phyloP scores from a whole-genome alignment of 2,888 invertebrate genomes.

The Linnaemya vulpina region DNA sequence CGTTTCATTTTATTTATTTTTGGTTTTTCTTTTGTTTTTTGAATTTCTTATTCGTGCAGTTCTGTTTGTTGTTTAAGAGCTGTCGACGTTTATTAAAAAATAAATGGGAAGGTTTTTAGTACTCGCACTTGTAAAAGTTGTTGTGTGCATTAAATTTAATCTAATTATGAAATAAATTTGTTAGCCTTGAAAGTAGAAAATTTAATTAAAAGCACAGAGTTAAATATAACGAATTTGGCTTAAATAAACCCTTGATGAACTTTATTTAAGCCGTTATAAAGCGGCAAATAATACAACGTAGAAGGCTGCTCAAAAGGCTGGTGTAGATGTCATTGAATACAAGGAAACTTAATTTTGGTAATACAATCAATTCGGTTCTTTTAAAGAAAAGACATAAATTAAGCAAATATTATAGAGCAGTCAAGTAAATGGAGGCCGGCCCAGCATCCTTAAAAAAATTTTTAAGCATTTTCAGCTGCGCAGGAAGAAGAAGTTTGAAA shows the following conservation, averaged over 20 bases:
- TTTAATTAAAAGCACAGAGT: background rate
- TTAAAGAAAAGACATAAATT: background rate
- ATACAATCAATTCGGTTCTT: background rate
- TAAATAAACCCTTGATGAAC: background rate
- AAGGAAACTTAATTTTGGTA: too few species aligned
- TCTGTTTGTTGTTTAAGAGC: background rate
- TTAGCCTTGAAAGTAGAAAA: slow-evolving; percentile 16
- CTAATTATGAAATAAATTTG: slow-evolving; percentile 8
- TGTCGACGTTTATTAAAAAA: slow-evolving; percentile 2
- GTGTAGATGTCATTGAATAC: too few species aligned
- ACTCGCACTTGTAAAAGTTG: background rate
- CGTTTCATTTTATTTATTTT: slow-evolving; percentile 32
- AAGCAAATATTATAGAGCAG: too few species aligned
- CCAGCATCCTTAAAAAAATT: too few species aligned
- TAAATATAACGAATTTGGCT: background rate
- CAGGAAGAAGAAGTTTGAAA: too few species aligned
- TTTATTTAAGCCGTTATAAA: background rate
- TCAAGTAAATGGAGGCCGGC: too few species aligned
- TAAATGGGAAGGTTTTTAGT: background rate
- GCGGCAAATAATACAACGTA: background rate
- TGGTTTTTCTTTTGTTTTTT: background rate
- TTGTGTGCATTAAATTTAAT: slow-evolving; percentile 16
- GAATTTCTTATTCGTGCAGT: background rate
- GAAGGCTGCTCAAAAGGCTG: background rate
- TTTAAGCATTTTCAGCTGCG: too few species aligned